Evolutionary conservation across 1,140 invertebrate species (phyloP).

Genomic region (Drosophila tristis): DNA sequence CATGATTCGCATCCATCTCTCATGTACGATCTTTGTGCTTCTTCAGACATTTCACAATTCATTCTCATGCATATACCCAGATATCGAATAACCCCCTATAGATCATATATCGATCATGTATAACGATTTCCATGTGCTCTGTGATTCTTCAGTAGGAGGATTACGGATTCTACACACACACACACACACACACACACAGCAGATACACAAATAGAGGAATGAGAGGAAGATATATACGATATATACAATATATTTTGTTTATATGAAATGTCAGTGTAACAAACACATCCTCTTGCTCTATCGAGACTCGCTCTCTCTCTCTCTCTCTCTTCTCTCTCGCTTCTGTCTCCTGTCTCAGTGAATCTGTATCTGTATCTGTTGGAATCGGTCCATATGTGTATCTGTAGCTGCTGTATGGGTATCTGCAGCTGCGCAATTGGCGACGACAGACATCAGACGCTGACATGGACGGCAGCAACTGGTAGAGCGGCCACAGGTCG

Average conservation of each 20-base stretch:
- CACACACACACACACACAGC: not conserved
- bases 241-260: constrained; percentile 59
- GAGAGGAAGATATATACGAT: constrained; percentile 20
- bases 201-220: constrained; percentile 17
- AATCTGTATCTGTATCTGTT: constrained; percentile 27
- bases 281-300: constrained; percentile 50
- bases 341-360: constrained; percentile 10
- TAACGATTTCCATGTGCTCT: constrained; percentile 59
- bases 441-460: constrained; percentile 77
- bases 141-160: not conserved
- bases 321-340: no score
- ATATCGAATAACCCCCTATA: no score
- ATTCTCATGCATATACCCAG: no score
- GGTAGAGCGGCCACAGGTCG: constrained; percentile 11
- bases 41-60: no score
- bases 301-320: not conserved
- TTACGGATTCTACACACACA: constrained; percentile 17
- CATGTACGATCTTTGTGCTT: no score
- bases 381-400: constrained; percentile 12
- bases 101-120: not conserved
- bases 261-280: constrained; percentile 67
- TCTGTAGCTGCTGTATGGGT: constrained; percentile 15
- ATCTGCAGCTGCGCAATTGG: constrained; percentile 75
- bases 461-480: constrained; percentile 50
- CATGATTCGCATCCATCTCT: no score